Percentiles rank a stretch among this genome's conserved stretches.
Evolutionary conservation across 2,888 invertebrate species (phyloP).

Genomic region (Amiota communis): DNA sequence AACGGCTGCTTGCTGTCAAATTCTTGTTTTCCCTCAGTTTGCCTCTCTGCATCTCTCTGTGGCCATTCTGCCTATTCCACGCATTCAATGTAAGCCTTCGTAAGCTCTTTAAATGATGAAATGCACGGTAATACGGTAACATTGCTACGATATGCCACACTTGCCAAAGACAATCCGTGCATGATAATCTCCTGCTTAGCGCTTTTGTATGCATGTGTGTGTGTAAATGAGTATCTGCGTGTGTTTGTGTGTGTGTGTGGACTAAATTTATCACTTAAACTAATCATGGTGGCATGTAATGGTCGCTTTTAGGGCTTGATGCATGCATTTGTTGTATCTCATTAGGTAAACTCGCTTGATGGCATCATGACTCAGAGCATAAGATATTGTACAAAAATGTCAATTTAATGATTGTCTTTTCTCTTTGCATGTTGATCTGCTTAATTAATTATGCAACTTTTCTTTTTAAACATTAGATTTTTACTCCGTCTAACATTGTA

Average conservation of each 20-base stretch:
- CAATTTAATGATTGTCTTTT: background rate
- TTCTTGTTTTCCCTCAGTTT: background rate
- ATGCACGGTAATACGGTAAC: background rate
- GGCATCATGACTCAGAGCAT: too few relatives aligned
- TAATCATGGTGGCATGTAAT: background rate
- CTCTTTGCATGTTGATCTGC: background rate
- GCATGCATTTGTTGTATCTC: background rate
- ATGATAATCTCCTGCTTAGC: slow-evolving; percentile 10
- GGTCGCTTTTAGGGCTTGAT: background rate
- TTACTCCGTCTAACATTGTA: too few relatives aligned
- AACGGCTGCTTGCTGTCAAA: background rate
- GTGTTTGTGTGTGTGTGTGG: background rate
- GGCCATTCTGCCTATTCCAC: background rate
- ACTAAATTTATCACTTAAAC: slow-evolving; percentile 18
- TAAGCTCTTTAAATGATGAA: background rate
- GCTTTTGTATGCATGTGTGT: background rate
- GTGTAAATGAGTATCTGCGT: too few relatives aligned
- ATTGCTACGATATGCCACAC: background rate
- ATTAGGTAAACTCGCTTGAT: too few relatives aligned
- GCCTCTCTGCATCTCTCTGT: background rate
- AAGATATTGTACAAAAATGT: too few relatives aligned
- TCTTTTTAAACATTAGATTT: background rate
- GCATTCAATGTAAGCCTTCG: background rate
- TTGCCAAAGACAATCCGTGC: slow-evolving; percentile 20
- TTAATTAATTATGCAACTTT: background rate